Conservation (phyloP, 2,888 invertebrate genomes). For the Tolmerus cingulatus region DNA sequence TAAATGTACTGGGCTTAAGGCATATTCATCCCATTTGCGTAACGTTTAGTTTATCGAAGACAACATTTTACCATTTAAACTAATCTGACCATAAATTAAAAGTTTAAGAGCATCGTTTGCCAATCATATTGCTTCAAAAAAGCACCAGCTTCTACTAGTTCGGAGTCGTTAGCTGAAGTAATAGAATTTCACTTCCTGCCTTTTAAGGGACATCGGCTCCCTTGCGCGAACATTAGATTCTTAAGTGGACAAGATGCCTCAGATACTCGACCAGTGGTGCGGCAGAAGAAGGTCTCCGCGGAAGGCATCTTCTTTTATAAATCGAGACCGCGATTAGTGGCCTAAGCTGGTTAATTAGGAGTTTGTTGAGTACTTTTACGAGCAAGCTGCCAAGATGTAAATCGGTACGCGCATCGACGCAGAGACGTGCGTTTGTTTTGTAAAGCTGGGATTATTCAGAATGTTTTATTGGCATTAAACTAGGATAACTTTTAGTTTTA, state of each 20-base stretch:
- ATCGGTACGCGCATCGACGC: not conserved
- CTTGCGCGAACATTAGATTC: not conserved
- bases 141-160: not conserved
- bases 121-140: constrained; percentile 26
- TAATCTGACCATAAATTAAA: constrained; percentile 22
- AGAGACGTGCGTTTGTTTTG: not conserved
- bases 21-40: not conserved
- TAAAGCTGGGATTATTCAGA: not conserved
- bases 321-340: not conserved
- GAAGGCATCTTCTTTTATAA: not conserved
- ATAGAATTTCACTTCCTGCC: constrained; percentile 29
- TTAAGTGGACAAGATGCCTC: constrained; percentile 24
- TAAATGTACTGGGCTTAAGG: not conserved
- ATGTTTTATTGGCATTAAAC: not conserved
- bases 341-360: constrained; percentile 30
- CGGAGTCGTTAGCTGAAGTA: not conserved
- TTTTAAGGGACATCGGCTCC: not conserved
- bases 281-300: not conserved
- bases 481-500: not conserved
- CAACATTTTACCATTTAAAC: constrained; percentile 25
- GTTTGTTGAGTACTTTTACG: constrained; percentile 27
- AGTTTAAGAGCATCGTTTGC: not conserved
- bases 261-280: not conserved
- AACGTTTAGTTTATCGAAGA: constrained; percentile 4
- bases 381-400: not conserved